Conservation (phyloP, 2,797 vertebrate species). For the Mus minutoides region DNA sequence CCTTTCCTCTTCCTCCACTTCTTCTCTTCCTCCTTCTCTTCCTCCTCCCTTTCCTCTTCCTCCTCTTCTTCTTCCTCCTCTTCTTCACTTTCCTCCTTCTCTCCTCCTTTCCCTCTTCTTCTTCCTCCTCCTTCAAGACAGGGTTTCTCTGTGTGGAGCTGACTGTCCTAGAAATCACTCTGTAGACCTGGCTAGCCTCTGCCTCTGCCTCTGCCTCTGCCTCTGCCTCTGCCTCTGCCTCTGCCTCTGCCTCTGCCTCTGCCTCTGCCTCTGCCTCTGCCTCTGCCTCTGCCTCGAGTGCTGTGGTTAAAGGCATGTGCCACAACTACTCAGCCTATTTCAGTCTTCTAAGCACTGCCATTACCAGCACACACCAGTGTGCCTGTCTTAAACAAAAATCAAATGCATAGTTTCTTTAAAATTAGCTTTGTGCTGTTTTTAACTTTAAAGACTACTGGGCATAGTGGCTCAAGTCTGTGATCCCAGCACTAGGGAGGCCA, state of each 20-base stretch:
- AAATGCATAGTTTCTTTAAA: background rate
- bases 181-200: background rate
- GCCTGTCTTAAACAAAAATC: background rate
- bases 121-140: background rate
- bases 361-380: background rate
- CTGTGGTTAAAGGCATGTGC: background rate
- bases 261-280: no score
- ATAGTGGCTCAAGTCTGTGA: background rate
- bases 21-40: no score
- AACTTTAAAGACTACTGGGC: background rate
- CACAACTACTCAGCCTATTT: background rate
- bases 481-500: background rate
- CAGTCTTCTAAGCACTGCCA: background rate
- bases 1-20: background rate
- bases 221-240: no score
- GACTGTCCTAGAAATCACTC: background rate
- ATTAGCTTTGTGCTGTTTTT: background rate
- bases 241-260: no score
- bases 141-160: background rate
- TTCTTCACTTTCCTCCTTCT: no score
- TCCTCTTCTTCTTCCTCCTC: background rate
- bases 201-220: no score
- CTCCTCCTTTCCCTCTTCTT: no score
- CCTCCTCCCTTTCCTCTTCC: background rate
- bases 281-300: background rate